Evolutionary conservation across 2,797 vertebrate species (phyloP).

Genomic region (Tauraco hartlaubi): DNA sequence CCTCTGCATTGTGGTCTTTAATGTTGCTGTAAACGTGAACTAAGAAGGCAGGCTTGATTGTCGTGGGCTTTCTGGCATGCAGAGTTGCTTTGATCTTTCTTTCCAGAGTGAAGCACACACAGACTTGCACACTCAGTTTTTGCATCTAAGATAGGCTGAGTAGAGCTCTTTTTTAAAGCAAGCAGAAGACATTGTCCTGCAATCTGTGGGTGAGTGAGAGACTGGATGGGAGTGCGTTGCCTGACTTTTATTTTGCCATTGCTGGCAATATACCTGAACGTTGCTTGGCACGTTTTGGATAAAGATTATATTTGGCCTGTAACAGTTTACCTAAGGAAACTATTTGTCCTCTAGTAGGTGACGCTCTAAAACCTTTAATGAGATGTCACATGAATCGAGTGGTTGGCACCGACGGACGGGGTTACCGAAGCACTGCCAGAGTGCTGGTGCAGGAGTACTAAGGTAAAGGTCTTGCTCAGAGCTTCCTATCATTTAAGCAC

Average conservation of each 20-base stretch:
- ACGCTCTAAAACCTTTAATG: conserved; percentile 59
- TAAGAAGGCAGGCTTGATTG: conserved; percentile 49
- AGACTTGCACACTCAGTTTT: conserved; percentile 29
- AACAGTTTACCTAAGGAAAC: conserved; percentile 45
- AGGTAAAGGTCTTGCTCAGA: conserved; percentile 68
- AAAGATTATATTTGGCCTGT: conserved; percentile 16
- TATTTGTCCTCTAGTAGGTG: conserved; percentile 43
- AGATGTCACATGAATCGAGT: conserved; percentile 66
- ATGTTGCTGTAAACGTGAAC: conserved; percentile 68
- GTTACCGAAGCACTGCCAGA: conserved; percentile 51
- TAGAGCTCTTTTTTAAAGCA: conserved; percentile 38
- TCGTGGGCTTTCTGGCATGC: background rate
- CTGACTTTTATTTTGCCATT: conserved; percentile 44
- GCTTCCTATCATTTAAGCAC: conserved; percentile 53
- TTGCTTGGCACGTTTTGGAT: conserved; percentile 34
- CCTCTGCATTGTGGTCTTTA: conserved; percentile 42
- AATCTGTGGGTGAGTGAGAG: conserved; percentile 16
- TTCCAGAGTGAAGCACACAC: background rate
- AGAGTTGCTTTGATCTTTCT: conserved; percentile 34
- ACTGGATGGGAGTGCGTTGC: background rate
- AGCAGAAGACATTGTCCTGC: background rate
- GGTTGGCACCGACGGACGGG: conserved; percentile 77
- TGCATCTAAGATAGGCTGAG: background rate
- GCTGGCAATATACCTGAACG: background rate
- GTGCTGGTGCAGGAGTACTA: conserved; percentile 23